Percentiles rank a stretch among this genome's conserved stretches.
phyloP scores from a whole-genome alignment of 1,140 invertebrate genomes.

The Hycleus cichorii region DNA sequence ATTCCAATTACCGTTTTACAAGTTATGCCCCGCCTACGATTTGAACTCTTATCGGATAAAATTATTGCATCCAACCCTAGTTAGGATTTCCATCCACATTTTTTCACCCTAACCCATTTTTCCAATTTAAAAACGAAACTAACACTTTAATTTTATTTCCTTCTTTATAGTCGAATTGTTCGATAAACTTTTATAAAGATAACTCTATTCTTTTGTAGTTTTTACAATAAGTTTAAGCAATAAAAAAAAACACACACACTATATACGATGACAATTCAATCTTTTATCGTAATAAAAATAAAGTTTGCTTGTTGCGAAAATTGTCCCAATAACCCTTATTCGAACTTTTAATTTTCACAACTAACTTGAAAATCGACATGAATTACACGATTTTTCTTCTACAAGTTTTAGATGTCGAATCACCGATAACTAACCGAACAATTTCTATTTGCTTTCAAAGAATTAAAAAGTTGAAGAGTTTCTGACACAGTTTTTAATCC shows the following conservation, averaged over 20 bases:
- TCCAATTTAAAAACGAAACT: conserved; percentile 11
- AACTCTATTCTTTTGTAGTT: conserved; percentile 13
- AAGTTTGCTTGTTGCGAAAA: too few relatives aligned
- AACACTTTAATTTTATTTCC: conserved; percentile 15
- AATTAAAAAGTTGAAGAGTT: too few relatives aligned
- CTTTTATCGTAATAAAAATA: conserved; percentile 12
- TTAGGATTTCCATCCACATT: conserved; percentile 4
- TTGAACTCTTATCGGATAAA: conserved; percentile 16
- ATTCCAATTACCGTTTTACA: conserved; percentile 24
- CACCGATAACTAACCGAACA: too few relatives aligned
- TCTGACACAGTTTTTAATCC: too few relatives aligned
- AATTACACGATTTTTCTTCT: too few relatives aligned
- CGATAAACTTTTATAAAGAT: conserved; percentile 13
- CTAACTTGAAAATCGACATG: too few relatives aligned
- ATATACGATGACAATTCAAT: conserved; percentile 11
- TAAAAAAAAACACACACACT: conserved; percentile 1
- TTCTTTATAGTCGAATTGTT: conserved; percentile 13
- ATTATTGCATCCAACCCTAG: conserved; percentile 3
- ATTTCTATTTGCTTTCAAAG: too few relatives aligned
- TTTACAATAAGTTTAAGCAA: conserved; percentile 9
- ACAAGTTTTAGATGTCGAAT: too few relatives aligned
- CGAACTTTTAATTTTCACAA: too few relatives aligned
- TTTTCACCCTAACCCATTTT: conserved; percentile 11
- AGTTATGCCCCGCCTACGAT: conserved; percentile 14
- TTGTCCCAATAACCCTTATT: too few relatives aligned